Evolutionary conservation across 2,888 invertebrate genomes (phyloP), one percentile per base, ranked within the genome.

Genomic region (Helleia helle): DNA sequence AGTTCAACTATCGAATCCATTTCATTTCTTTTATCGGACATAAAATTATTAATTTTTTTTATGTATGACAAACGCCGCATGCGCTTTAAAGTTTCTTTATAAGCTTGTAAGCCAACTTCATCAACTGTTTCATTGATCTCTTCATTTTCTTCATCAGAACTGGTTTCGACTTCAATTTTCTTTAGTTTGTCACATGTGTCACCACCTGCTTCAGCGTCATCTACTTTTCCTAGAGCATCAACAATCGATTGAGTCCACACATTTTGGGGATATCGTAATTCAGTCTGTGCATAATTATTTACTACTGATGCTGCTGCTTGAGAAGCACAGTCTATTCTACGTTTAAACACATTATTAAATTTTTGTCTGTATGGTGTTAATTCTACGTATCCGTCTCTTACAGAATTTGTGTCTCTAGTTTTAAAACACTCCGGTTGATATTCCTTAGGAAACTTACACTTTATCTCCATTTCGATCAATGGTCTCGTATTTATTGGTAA

Each of bases 311-410:
- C 87, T 8, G 88, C 84, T 2, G 86, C 88, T 65, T 93, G 92
- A 5, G 81, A 65, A 0, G 63, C 85, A 6, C 76, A 75, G 46
- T 90, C 88, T 6, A 92, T 76, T 56, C 90, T 75, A 36, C 73
- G 84, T 39, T 86, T 84, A 27, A 66, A 70, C 4, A 92, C 70
- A 58, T 87, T 89, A 25, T 86, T 81, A 45, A 87, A 88, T 11
- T 79, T 86, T 38, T 86, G 79, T 18, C 87, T 87, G 26, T 74
- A 83, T 5, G 89, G 87, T 37, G 86, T 65, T 15, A 93, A 62
- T 56, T 92, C 91, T 42, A 89, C 84, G 51, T 87, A 92, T 7
- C 92, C 92, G 65, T 93, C 92, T 38, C 89, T 79, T 9, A 86
- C 86, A 31, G 88, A 86, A 34, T 85, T 76, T 0, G 87, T 81